Percentiles rank a stretch among this genome's conserved stretches.
phyloP scores from a whole-genome alignment of 2,888 invertebrate genomes.

The Dryocosmus kuriphilus region DNA sequence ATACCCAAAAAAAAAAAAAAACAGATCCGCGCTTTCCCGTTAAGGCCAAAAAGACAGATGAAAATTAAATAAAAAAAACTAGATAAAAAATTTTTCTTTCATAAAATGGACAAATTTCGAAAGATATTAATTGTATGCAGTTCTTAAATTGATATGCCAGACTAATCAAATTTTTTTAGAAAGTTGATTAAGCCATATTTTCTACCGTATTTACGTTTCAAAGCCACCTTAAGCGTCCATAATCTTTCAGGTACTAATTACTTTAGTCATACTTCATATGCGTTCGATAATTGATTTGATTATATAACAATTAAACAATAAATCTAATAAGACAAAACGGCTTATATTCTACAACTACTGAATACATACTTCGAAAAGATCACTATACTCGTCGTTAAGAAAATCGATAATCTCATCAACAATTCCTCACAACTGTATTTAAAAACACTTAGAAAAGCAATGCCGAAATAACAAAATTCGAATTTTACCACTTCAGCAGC shows the following conservation, averaged over 20 bases:
- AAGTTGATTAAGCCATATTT: neutral
- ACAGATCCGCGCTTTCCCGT: neutral
- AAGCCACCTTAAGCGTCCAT: neutral
- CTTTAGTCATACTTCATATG: constrained; percentile 16
- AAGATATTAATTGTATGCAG: neutral
- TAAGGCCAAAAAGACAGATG: neutral
- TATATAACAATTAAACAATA: constrained; percentile 15
- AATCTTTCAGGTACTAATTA: constrained; percentile 55
- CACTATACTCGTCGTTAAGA: constrained; percentile 21
- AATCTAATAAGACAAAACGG: constrained; percentile 11
- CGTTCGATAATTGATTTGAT: constrained; percentile 34
- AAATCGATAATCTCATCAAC: neutral
- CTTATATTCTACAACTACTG: constrained; percentile 7
- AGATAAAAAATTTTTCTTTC: neutral
- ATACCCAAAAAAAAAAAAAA: neutral
- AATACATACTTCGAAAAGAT: constrained; percentile 22
- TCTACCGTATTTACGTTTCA: neutral
- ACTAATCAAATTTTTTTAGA: neutral
- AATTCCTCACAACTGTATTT: neutral
- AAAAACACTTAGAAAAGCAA: constrained; percentile 23
- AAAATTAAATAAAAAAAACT: neutral
- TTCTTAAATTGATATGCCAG: neutral
- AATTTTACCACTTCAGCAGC: neutral
- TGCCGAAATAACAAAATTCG: neutral
- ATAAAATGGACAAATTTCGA: neutral